A percentile compares a stretch with the other conserved stretches of the same genome.
phyloP scores from a whole-genome alignment of 1,140 invertebrate species.

The Sinella curviseta region DNA sequence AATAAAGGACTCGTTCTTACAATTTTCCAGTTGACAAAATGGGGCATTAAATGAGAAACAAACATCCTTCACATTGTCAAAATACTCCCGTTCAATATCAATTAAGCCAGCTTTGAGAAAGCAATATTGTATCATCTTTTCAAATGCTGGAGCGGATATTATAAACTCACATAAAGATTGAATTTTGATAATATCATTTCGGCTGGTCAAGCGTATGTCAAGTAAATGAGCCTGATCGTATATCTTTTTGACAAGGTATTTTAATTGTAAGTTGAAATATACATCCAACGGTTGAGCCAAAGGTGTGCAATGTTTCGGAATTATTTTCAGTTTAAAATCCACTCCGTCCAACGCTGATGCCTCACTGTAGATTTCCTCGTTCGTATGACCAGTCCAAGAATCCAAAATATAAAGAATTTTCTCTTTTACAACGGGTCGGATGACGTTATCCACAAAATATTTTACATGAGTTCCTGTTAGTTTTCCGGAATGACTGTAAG shows the following conservation, averaged over 20 bases:
- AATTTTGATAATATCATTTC: slow-evolving; percentile 15
- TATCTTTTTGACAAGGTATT: slow-evolving; percentile 25
- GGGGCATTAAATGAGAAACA: too few relatives aligned
- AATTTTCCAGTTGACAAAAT: too few relatives aligned
- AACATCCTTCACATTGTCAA: background rate
- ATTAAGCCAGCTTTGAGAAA: background rate
- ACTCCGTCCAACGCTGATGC: background rate
- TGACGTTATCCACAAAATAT: slow-evolving; percentile 33
- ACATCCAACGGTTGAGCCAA: slow-evolving; percentile 31
- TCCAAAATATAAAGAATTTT: slow-evolving; percentile 31
- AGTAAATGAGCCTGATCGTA: background rate
- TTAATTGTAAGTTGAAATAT: slow-evolving; percentile 29
- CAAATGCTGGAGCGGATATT: background rate
- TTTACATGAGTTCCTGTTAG: slow-evolving; percentile 14
- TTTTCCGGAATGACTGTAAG: slow-evolving; percentile 36
- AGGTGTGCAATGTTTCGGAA: slow-evolving; percentile 28
- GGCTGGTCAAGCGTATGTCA: background rate
- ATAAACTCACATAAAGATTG: background rate
- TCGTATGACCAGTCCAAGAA: slow-evolving; percentile 31
- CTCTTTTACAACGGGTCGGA: background rate
- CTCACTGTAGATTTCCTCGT: background rate
- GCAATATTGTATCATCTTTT: background rate
- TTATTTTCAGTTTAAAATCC: slow-evolving; percentile 8
- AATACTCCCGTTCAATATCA: background rate
- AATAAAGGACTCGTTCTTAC: too few relatives aligned